phyloP scores from a whole-genome alignment of 1,140 invertebrate genomes.

The Subanguina moxae region DNA sequence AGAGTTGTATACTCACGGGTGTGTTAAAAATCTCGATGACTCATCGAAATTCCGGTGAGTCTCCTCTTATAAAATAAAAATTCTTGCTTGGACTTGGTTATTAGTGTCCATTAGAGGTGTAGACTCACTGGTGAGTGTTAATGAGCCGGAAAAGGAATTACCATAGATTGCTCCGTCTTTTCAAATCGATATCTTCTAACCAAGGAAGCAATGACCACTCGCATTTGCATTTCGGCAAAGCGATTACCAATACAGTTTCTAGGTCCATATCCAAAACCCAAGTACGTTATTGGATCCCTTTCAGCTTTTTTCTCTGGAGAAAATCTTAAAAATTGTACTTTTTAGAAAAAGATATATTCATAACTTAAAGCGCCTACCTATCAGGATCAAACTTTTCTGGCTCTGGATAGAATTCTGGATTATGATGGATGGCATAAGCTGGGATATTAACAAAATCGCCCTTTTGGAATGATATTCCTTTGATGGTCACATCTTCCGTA shows the following conservation, averaged over 20 bases:
- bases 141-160: too few relatives aligned
- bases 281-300: conserved; percentile 56
- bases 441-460: conserved; percentile 23
- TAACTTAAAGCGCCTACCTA: conserved; percentile 1
- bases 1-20: too few relatives aligned
- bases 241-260: conserved; percentile 66
- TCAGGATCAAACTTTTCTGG: conserved; percentile 34
- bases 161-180: neutral
- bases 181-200: conserved; percentile 43
- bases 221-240: conserved; percentile 69
- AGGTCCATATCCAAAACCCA: conserved; percentile 65
- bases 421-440: conserved; percentile 30
- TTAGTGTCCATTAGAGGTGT: too few relatives aligned
- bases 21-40: too few relatives aligned
- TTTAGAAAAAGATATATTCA: too few relatives aligned
- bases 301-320: conserved; percentile 17
- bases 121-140: too few relatives aligned
- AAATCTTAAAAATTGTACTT: conserved; percentile 12
- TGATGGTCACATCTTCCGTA: conserved; percentile 8
- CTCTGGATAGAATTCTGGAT: conserved; percentile 20
- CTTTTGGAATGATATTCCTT: conserved; percentile 24
- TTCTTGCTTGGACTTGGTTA: too few relatives aligned
- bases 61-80: too few relatives aligned
- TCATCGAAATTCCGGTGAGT: too few relatives aligned
- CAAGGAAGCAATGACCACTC: conserved; percentile 64